A percentile compares a stretch with the other conserved stretches of the same genome.
Conservation (phyloP, 2,113 vertebrate species). For the Gobiocypris rarus region DNA sequence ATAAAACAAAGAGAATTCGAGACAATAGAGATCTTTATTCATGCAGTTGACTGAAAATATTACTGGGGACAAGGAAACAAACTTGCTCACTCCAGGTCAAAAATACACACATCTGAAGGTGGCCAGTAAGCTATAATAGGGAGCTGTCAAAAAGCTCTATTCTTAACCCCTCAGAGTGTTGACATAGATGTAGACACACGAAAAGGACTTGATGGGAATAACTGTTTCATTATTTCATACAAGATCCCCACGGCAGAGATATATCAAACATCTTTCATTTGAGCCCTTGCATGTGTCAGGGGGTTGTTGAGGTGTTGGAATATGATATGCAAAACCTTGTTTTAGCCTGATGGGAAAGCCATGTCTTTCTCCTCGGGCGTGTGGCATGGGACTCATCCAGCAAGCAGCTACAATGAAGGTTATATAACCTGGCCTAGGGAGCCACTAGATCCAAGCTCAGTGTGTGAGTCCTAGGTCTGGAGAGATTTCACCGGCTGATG, state of each 20-base stretch:
- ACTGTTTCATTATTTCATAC: conserved; percentile 45
- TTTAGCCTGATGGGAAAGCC: conserved; percentile 37
- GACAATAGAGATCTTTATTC: neutral
- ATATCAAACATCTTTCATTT: conserved; percentile 40
- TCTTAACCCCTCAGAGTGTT: conserved; percentile 19
- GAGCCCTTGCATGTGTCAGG: conserved; percentile 13
- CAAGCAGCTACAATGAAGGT: conserved; percentile 42
- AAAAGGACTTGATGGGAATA: conserved; percentile 33
- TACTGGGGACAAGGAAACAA: neutral
- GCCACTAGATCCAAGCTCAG: conserved; percentile 33
- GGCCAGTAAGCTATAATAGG: conserved; percentile 14
- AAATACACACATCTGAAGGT: conserved; percentile 5
- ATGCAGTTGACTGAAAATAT: conserved; percentile 12
- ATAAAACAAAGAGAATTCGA: neutral
- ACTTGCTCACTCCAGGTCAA: neutral
- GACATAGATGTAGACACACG: conserved; percentile 1
- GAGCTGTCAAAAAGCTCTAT: conserved; percentile 40
- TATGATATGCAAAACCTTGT: conserved; percentile 48
- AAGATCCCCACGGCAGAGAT: conserved; percentile 35
- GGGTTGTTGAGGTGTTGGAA: conserved; percentile 31
- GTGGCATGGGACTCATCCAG: conserved; percentile 41
- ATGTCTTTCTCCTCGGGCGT: conserved; percentile 28
- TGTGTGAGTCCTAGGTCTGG: conserved; percentile 14
- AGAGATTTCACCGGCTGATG: conserved; percentile 43
- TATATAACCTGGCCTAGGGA: conserved; percentile 41